Conservation (phyloP, 23 tunicate genomes). For the Oikopleura dioica region DNA sequence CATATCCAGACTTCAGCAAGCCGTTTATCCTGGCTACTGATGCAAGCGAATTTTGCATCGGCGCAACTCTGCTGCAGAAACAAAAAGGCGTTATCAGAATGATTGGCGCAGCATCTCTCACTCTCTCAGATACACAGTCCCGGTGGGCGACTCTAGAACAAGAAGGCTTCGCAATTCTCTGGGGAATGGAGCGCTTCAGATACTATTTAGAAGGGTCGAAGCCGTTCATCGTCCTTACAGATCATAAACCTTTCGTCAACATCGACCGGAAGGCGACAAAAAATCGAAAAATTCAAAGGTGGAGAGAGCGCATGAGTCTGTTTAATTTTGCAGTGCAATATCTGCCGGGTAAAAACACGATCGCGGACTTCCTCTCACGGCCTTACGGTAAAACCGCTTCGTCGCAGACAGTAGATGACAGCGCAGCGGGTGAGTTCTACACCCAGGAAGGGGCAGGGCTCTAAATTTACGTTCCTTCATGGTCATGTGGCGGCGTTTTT, state of each 20-base stretch:
- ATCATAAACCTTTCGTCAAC: background rate
- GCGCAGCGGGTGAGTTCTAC: too few species aligned
- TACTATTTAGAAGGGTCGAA: background rate
- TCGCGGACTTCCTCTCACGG: too few species aligned
- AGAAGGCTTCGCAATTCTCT: background rate
- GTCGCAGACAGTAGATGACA: too few species aligned
- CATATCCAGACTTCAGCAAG: background rate
- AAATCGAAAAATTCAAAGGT: background rate
- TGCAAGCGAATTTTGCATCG: background rate
- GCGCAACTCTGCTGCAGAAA: background rate
- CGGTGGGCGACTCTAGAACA: background rate
- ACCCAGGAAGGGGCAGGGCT: too few species aligned
- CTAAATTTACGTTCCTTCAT: too few species aligned
- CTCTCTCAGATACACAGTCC: background rate
- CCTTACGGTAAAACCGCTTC: too few species aligned
- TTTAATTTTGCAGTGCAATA: background rate
- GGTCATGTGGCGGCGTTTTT: too few species aligned
- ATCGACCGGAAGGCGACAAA: background rate
- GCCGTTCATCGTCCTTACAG: background rate
- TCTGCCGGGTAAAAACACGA: too few species aligned
- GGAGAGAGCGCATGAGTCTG: background rate
- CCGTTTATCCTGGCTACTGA: background rate
- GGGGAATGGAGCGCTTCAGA: background rate
- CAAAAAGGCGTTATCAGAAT: background rate
- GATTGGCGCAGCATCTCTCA: background rate